A percentile compares a stretch with the other conserved stretches of the same genome.
phyloP scores from a whole-genome alignment of 2,113 vertebrate genomes.

The Eulemur rufifrons region DNA sequence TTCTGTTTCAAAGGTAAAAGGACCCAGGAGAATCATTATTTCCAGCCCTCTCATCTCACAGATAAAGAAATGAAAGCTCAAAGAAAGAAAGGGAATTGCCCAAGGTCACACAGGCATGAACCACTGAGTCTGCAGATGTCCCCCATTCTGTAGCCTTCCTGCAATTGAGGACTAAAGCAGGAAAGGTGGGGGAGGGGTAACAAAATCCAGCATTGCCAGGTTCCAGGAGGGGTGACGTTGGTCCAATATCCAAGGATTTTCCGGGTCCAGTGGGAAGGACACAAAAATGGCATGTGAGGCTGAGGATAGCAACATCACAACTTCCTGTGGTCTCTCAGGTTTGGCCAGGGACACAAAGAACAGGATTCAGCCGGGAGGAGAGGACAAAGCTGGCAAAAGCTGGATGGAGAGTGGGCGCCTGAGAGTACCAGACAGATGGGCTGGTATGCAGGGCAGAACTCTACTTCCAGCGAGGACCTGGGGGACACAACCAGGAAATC shows the following conservation, averaged over 20 bases:
- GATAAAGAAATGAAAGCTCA: constrained; percentile 41
- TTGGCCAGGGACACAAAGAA: background rate
- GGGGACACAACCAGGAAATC: background rate
- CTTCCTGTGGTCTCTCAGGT: background rate
- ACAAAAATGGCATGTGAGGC: background rate
- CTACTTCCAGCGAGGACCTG: background rate
- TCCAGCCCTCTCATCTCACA: constrained; percentile 46
- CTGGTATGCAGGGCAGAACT: background rate
- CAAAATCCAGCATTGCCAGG: background rate
- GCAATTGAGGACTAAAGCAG: background rate
- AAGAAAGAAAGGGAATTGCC: constrained; percentile 52
- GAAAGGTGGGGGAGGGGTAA: background rate
- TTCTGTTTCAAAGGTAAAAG: constrained; percentile 65
- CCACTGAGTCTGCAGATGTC: background rate
- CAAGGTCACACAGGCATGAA: constrained; percentile 2
- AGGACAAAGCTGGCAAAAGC: constrained; percentile 36
- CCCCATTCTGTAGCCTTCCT: background rate
- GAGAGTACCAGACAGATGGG: constrained; percentile 36
- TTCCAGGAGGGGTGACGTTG: background rate
- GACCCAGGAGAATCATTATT: constrained; percentile 41
- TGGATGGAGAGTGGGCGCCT: fast-evolving
- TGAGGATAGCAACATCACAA: background rate
- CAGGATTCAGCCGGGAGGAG: background rate
- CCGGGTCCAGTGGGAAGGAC: background rate
- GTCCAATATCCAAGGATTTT: background rate